Conservation (phyloP, 1,140 invertebrate genomes). For the Trinorchestia longiramus region DNA sequence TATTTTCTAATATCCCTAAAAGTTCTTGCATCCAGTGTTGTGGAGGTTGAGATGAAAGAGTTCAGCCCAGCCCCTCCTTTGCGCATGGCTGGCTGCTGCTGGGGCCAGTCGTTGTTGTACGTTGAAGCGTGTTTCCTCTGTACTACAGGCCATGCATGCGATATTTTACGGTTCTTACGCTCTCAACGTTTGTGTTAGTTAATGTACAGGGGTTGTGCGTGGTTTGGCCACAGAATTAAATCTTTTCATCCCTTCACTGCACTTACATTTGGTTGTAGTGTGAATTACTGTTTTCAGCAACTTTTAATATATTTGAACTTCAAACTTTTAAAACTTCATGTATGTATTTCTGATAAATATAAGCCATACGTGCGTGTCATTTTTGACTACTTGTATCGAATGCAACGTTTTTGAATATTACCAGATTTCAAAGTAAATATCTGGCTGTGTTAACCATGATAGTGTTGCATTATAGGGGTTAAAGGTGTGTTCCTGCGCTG, state of each 20-base stretch:
- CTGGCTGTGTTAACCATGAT: neutral
- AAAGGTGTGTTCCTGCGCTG: neutral
- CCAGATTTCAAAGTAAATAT: neutral
- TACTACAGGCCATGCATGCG: neutral
- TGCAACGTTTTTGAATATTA: neutral
- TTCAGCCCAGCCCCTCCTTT: neutral
- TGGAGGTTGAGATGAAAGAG: neutral
- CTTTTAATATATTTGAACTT: neutral
- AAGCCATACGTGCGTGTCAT: neutral
- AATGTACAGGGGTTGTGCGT: neutral
- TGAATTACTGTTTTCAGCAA: neutral
- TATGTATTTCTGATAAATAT: neutral
- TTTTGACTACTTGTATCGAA: neutral
- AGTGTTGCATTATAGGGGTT: neutral
- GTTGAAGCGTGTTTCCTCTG: neutral
- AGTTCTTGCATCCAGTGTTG: neutral
- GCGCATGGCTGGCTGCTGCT: neutral
- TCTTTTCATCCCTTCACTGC: neutral
- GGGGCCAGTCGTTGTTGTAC: neutral
- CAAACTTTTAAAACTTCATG: neutral
- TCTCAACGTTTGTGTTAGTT: neutral
- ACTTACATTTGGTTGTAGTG: neutral
- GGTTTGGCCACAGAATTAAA: neutral
- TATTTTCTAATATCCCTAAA: neutral
- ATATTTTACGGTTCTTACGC: neutral